Base-by-base conservation (phyloP, 2,888 invertebrate genomes). In the Ptilodon capucinus region DNA sequence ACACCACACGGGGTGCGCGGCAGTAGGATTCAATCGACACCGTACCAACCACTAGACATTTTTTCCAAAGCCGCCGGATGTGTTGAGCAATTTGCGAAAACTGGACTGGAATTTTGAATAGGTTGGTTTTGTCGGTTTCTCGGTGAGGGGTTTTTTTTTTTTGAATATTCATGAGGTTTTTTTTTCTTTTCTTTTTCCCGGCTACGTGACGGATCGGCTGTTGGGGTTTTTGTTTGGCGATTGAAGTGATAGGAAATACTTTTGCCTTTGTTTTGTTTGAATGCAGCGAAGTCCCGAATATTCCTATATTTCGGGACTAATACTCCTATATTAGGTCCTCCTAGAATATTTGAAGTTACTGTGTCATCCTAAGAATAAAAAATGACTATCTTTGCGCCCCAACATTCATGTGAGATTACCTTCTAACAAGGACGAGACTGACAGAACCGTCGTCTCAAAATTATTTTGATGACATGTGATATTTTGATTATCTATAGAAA, bases 21-120 rank as follows among this genome's bases (percentile, higher is more conserved):
- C 52, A 49, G 57, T 65, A 64, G 77, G 75, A 81, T 82, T 82
- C 81, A 79, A 82, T 81, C 70, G 79, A 68, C 74, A 67, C 65
- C 60, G 34, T 44, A 49, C 40, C 61, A 60, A 49, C 40, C 61
- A 60, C 60, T 61, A 55, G 64, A 60, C 54, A 60, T 74, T 80
- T n/a, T 79, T 76, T 73, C 60, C 43, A 61, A 71, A 64, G 60
- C 38, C 62, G 49, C 62, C 67, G 60, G 60, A 58, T 59, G 73
- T 66, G 64, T n/a, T 60, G 64, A 74, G 62, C 78, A 78, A 75
- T 81, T 81, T 79, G 70, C 64, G 66, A 73, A 77, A 74, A 74
- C 69, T 53, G 48, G 68, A 60, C 54, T 40, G 60, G 69, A 74
- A 73, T 80, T 79, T 73, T 68, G 67, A 75, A 73, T 61, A 68